Evolutionary conservation across 2,797 vertebrate species (phyloP).

Genomic region (Parauchenoglanis punctatus): DNA sequence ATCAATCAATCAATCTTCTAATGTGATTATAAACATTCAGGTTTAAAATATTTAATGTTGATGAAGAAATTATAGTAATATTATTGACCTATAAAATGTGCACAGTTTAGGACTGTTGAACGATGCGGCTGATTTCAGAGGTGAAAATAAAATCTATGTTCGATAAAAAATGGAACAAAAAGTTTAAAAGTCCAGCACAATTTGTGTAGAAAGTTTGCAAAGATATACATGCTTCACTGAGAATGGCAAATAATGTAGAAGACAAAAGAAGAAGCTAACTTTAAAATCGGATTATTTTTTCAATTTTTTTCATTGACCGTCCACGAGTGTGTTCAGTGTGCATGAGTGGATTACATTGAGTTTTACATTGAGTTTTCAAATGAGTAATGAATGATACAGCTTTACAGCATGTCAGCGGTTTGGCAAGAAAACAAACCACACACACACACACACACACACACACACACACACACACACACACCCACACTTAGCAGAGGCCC

Average conservation of each 20-base stretch:
- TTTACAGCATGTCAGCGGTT: conserved; percentile 52
- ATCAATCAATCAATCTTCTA: no score
- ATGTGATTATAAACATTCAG: no score
- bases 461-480: not conserved
- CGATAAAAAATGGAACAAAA: no score
- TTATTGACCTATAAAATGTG: no score
- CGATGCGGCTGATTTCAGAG: not conserved
- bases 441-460: not conserved
- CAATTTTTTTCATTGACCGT: not conserved
- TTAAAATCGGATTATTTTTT: not conserved
- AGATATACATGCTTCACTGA: not conserved
- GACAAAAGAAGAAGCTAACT: not conserved
- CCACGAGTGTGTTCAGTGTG: no score
- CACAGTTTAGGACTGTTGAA: not conserved
- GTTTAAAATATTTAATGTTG: no score
- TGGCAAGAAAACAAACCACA: conserved; percentile 6
- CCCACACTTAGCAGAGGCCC: not conserved
- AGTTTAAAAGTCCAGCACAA: no score
- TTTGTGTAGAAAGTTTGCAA: not conserved
- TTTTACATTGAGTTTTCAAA: not conserved
- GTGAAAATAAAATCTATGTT: not conserved
- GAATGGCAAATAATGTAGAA: not conserved
- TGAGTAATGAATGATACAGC: conserved; percentile 43
- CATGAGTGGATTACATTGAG: not conserved
- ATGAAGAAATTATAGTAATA: no score